Base-by-base conservation (phyloP, 2,888 invertebrate species). In the Dendrolimus houi region DNA sequence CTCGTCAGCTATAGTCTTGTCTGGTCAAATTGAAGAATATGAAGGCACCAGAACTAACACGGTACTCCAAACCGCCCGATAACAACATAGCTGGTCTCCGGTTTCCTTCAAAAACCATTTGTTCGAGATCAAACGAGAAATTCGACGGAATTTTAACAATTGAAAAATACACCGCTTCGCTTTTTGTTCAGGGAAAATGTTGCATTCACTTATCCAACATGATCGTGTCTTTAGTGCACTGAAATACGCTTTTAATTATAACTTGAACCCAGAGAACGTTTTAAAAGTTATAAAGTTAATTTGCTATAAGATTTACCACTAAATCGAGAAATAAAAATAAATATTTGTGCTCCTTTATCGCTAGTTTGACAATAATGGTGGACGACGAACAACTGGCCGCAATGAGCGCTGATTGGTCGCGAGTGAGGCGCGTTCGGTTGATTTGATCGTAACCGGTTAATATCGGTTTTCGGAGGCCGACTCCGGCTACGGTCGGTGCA, bases 1-100 rank as follows among this genome's bases (percentile, higher is more conserved):
- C 84, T 86, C 81, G 90, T 90, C 90, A 90, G 90, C 90, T 90
- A 69, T 89, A 79, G 69, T 90, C 90, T 74, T 90, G 90, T 63
- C 90, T 80, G 59, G 89, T 90, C 71, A 90, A 69, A 71, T 90
- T 90, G 75, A 84, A 86, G 80, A 85, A 89, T 68, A 85, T 77
- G 67, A 90, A 89, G 63, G 89, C 88, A 63, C 88, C 89, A 63
- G 81, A 85, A 60, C 83, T 78, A 57, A 83, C 72, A 61, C 82
- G 82, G 72, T 79, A 82, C 62, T 75, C 77, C 62, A 75, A 75
- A 65, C 79, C 76, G 67, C 82, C 67, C 70, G 66, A 72, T 76
- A 82, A 78, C 80, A 89, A 83, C 89, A 89, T 89, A 87, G 87
- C 84, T 87, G 81, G 74, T 71, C 70, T 70, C 73, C 76, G 64